Evolutionary conservation across 2,113 vertebrate species (phyloP).

Genomic region (rabbit (Oryctolagus cuniculus)): DNA sequence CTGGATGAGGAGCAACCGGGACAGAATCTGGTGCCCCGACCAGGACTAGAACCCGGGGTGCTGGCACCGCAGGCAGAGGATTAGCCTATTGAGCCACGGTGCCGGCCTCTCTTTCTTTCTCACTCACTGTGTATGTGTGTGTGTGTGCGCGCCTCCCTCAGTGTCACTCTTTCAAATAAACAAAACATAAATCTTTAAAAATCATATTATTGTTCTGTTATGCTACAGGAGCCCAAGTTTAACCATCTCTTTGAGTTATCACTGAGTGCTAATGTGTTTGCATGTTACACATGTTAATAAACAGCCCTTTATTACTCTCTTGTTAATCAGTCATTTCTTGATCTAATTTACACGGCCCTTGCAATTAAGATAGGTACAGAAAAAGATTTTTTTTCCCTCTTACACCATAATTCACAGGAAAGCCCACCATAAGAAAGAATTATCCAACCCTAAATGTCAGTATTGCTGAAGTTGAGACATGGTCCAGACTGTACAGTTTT

Average conservation of each 20-base stretch:
- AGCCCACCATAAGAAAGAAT: not conserved
- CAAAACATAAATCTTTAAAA: not conserved
- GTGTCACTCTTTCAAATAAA: too few relatives aligned
- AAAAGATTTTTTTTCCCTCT: not conserved
- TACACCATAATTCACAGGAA: not conserved
- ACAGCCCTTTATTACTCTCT: not conserved
- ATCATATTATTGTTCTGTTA: not conserved
- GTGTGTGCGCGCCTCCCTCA: too few relatives aligned
- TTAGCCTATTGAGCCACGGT: too few relatives aligned
- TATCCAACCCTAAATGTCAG: not conserved
- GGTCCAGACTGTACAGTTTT: not conserved
- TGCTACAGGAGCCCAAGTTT: not conserved
- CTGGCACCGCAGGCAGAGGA: too few relatives aligned
- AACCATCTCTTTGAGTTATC: not conserved
- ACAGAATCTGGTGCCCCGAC: too few relatives aligned
- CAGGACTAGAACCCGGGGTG: too few relatives aligned
- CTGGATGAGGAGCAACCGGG: too few relatives aligned
- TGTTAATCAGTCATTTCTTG: not conserved
- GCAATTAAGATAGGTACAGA: not conserved
- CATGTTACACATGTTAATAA: not conserved
- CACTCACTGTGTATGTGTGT: too few relatives aligned
- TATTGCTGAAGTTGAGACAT: not conserved
- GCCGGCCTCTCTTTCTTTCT: too few relatives aligned
- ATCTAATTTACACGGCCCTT: not conserved
- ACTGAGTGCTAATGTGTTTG: not conserved